Conservation (phyloP, 2,797 vertebrate species). For the Antennarius maculatus region DNA sequence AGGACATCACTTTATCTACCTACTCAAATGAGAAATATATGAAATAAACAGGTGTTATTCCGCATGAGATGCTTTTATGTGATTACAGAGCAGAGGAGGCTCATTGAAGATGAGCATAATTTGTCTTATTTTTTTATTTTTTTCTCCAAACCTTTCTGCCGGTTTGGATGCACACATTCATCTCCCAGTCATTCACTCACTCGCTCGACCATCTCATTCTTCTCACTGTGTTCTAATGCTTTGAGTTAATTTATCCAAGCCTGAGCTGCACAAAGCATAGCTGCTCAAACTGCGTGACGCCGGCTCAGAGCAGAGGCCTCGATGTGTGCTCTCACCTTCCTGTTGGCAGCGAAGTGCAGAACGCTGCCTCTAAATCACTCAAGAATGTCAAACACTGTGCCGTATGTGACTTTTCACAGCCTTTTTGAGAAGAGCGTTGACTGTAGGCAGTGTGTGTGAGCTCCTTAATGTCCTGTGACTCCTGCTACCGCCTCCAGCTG, state of each 20-base stretch:
- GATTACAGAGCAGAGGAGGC: constrained; percentile 20
- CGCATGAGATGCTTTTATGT: constrained; percentile 21
- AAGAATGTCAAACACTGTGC: constrained; percentile 51
- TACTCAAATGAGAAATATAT: constrained; percentile 10
- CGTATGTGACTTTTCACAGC: constrained; percentile 55
- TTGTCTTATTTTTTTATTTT: constrained; percentile 46
- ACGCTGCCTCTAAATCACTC: constrained; percentile 22
- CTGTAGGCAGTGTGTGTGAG: constrained; percentile 11
- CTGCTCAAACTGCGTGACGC: constrained; percentile 43
- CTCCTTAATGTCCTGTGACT: constrained; percentile 75
- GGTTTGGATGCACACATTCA: constrained; percentile 67
- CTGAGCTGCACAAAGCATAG: constrained; percentile 40
- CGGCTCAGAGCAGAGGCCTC: constrained; percentile 32
- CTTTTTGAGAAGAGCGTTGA: constrained; percentile 10
- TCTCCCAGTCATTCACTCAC: constrained; percentile 66
- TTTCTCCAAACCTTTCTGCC: constrained; percentile 50
- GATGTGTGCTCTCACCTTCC: constrained; percentile 59
- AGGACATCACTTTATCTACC: neutral
- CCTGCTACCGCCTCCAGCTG: constrained; percentile 61
- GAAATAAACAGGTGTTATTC: neutral
- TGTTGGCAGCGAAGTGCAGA: constrained; percentile 41
- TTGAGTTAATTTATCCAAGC: constrained; percentile 34
- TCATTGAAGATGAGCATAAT: constrained; percentile 39
- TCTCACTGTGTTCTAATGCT: constrained; percentile 36
- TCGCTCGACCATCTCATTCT: constrained; percentile 50